These are phyloP conservation scores for Rhopalosiphum maidis DNA, from an alignment of 1,140 invertebrate genomes.

Conservation along the genomic window DNA sequence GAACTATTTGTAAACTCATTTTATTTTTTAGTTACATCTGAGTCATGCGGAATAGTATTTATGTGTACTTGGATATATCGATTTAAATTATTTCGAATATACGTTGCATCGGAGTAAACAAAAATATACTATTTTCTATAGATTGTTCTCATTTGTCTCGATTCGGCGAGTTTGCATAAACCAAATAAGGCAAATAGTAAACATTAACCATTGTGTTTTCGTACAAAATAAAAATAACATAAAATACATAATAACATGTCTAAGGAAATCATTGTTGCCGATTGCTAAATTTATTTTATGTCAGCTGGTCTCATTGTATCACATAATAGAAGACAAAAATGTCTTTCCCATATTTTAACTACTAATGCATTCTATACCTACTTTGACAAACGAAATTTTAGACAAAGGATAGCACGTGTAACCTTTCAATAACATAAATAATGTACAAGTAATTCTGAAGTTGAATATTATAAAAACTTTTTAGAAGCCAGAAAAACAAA, in stretches of 20 bases:
- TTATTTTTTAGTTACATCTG: not conserved
- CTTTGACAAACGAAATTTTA: not conserved
- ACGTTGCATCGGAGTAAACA: not conserved
- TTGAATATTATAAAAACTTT: not conserved
- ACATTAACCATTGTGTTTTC: conserved; percentile 31
- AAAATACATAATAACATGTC: not conserved
- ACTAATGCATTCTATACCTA: not conserved
- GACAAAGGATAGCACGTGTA: not conserved
- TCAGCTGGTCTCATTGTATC: not conserved
- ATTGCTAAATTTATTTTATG: conserved; percentile 7
- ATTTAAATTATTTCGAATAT: not conserved
- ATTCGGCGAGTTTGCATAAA: not conserved
- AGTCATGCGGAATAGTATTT: not conserved
- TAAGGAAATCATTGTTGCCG: not conserved
- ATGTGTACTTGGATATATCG: not conserved
- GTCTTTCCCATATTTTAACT: not conserved
- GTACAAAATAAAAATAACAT: conserved; percentile 12
- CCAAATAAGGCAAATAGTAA: not conserved
- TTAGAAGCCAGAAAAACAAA: not conserved
- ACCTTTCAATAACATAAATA: not conserved
- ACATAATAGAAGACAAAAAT: not conserved
- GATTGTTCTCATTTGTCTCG: not conserved
- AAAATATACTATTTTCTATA: not conserved
- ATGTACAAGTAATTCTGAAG: not conserved
- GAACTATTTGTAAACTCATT: not conserved